Conservation (phyloP, 2,888 invertebrate species). For the Galeruca laticollis region DNA sequence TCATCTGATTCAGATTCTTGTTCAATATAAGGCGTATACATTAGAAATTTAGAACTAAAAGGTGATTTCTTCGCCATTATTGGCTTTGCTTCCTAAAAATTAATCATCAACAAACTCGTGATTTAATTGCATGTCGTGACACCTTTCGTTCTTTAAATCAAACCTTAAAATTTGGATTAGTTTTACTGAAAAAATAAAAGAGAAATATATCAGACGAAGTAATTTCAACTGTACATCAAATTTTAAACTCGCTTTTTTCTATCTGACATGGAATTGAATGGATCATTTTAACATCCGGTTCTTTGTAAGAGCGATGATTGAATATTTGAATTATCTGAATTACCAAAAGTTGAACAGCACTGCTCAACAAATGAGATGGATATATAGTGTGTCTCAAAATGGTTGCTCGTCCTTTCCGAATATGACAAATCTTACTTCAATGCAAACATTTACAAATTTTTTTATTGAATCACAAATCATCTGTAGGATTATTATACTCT, state of each 20-base stretch:
- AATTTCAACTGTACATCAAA: constrained; percentile 1
- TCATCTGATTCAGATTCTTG: not conserved
- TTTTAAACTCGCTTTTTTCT: constrained; percentile 2
- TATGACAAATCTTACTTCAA: no score
- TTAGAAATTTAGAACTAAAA: not conserved
- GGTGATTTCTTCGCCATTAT: not conserved
- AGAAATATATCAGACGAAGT: not conserved
- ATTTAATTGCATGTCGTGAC: constrained; percentile 14
- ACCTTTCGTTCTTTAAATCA: constrained; percentile 8
- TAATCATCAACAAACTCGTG: constrained; percentile 8
- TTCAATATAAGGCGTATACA: not conserved
- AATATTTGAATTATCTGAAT: not conserved
- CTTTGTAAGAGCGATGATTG: not conserved
- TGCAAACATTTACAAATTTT: no score
- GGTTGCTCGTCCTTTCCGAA: no score
- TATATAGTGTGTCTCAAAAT: no score
- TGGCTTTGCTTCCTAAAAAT: constrained; percentile 17
- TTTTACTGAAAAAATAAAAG: not conserved
- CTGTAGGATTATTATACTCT: no score
- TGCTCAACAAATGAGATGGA: no score
- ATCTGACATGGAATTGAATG: not conserved
- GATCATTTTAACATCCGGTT: constrained; percentile 1
- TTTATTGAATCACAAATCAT: no score
- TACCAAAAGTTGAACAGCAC: not conserved
- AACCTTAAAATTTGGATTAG: constrained; percentile 13